phyloP scores from a whole-genome alignment of 2,797 vertebrate species.

The Alouatta caraya region DNA sequence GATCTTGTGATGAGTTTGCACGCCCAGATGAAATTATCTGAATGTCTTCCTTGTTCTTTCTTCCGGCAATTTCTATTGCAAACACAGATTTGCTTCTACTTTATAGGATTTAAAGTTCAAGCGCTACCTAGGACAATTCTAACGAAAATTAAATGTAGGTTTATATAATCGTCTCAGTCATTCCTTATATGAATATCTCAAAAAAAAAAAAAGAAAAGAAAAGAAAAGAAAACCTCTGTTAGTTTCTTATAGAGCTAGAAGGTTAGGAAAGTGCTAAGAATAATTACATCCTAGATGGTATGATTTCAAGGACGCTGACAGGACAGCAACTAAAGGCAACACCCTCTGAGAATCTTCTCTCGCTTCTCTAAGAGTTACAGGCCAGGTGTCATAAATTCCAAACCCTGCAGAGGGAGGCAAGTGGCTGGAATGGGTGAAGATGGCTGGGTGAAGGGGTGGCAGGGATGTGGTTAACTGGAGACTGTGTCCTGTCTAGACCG shows the following conservation, averaged over 20 bases:
- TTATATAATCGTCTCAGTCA: not conserved
- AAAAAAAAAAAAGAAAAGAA: not conserved
- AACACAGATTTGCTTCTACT: slow-evolving; percentile 70
- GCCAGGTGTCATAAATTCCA: not conserved
- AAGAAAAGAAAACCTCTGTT: not conserved
- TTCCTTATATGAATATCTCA: not conserved
- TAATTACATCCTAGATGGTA: not conserved
- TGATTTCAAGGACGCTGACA: slow-evolving; percentile 19
- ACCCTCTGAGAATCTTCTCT: not conserved
- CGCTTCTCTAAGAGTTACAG: not conserved
- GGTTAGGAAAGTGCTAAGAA: not conserved
- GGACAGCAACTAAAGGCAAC: not conserved
- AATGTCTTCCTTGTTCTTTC: slow-evolving; percentile 78
- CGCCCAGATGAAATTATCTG: slow-evolving; percentile 68
- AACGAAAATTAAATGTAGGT: slow-evolving; percentile 53
- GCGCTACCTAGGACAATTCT: slow-evolving; percentile 55
- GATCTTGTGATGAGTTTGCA: slow-evolving; percentile 77
- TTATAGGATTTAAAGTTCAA: slow-evolving; percentile 71
- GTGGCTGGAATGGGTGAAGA: not conserved
- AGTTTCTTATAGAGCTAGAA: not conserved
- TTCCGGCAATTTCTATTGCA: slow-evolving; percentile 71
- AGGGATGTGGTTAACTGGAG: not conserved
- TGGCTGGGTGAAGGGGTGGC: no score
- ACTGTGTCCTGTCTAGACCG: accelerated
- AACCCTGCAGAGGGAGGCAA: not conserved